Conservation (phyloP, 1,140 invertebrate genomes). For the Ectropis grisescens region DNA sequence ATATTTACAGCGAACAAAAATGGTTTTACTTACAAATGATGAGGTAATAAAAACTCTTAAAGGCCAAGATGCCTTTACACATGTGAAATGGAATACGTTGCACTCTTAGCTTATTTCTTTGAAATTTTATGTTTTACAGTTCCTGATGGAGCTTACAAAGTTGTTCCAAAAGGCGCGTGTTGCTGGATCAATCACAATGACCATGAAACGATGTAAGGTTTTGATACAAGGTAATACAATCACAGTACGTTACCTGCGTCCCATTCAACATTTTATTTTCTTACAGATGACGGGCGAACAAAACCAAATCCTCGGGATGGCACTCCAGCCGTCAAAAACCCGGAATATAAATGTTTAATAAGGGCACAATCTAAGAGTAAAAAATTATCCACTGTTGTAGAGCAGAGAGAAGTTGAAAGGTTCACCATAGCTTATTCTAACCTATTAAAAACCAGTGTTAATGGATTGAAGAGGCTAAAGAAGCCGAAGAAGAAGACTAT, state of each 20-base stretch:
- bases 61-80: too few species aligned
- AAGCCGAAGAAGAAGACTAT: conserved; percentile 78
- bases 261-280: conserved; percentile 1
- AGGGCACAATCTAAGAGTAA: conserved; percentile 80
- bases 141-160: conserved; percentile 75
- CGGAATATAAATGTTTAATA: conserved; percentile 84
- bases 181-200: conserved; percentile 76
- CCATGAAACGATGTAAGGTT: conserved; percentile 81
- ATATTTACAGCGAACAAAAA: conserved; percentile 51
- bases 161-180: conserved; percentile 76
- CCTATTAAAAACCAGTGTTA: conserved; percentile 87
- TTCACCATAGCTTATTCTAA: conserved; percentile 89
- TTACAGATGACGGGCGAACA: conserved; percentile 82
- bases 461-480: conserved; percentile 88
- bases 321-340: conserved; percentile 71
- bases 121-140: conserved; percentile 66
- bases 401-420: conserved; percentile 87
- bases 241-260: background rate
- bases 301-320: conserved; percentile 78
- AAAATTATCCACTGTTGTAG: conserved; percentile 86
- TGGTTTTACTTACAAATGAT: conserved; percentile 79
- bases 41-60: conserved; percentile 56
- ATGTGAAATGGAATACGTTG: too few species aligned
- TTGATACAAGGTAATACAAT: background rate
- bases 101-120: background rate